phyloP scores from a whole-genome alignment of 2,888 invertebrate genomes.

The Chrysolina americana region DNA sequence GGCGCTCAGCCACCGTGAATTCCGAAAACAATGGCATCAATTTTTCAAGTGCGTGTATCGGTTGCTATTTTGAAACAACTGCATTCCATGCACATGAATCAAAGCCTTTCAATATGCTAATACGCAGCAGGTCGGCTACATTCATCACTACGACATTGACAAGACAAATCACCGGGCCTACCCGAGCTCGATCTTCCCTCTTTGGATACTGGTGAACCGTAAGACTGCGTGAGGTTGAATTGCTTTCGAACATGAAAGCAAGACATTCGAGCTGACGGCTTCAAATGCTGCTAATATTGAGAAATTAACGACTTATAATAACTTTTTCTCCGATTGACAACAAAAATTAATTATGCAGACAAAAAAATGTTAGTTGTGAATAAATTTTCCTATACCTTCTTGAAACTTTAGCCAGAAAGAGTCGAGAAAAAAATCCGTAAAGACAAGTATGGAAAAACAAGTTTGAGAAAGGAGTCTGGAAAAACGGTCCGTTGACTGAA shows the following conservation, averaged over 20 bases:
- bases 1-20: constrained; percentile 8
- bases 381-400: no score
- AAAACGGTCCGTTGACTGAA: no score
- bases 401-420: no score
- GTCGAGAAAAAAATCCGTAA: no score
- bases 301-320: constrained; percentile 25
- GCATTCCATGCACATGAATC: constrained; percentile 66
- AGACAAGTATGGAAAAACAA: no score
- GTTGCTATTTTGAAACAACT: constrained; percentile 66
- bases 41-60: constrained; percentile 50
- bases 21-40: constrained; percentile 32
- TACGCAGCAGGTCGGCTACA: constrained; percentile 63
- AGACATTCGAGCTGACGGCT: constrained; percentile 45
- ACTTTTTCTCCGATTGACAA: no score
- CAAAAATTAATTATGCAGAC: no score
- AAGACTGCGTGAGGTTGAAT: constrained; percentile 51
- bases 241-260: constrained; percentile 55
- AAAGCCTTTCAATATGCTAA: constrained; percentile 69
- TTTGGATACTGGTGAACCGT: constrained; percentile 26
- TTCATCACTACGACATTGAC: constrained; percentile 69
- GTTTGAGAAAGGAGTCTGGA: no score
- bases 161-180: constrained; percentile 67
- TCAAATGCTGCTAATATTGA: constrained; percentile 33
- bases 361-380: no score
- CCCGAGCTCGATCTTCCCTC: neutral